phyloP scores from a whole-genome alignment of 2,113 vertebrate genomes.

The Chlorodrepanis virens region DNA sequence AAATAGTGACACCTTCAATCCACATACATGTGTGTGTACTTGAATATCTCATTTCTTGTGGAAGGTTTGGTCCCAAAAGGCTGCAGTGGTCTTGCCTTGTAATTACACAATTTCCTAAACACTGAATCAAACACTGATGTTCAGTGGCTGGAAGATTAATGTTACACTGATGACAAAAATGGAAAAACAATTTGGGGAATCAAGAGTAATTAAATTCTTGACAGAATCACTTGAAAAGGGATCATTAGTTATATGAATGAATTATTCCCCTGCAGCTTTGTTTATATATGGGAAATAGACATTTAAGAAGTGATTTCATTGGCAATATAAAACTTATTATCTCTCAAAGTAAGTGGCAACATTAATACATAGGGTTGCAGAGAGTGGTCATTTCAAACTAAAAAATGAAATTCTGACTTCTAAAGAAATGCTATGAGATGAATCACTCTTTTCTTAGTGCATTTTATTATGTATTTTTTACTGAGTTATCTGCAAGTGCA shows the following conservation, averaged over 20 bases:
- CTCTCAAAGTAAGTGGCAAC: neutral
- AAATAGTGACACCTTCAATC: neutral
- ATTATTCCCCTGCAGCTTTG: neutral
- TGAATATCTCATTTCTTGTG: neutral
- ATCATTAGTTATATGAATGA: neutral
- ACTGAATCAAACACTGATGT: neutral
- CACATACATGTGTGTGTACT: neutral
- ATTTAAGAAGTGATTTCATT: slow-evolving; percentile 27
- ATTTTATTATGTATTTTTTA: neutral
- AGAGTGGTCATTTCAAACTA: neutral
- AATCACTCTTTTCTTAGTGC: neutral
- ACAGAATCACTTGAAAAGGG: slow-evolving; percentile 30
- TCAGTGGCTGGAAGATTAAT: slow-evolving; percentile 20
- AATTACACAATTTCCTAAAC: slow-evolving; percentile 1
- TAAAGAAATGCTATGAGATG: neutral
- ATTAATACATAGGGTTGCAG: neutral
- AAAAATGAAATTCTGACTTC: neutral
- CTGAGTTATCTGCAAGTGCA: neutral
- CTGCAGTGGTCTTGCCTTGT: neutral
- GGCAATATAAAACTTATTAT: neutral
- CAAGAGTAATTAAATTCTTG: slow-evolving; percentile 57
- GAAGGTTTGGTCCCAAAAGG: neutral
- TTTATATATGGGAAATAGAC: neutral
- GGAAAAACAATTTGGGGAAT: slow-evolving; percentile 41
- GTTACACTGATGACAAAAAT: neutral